These are phyloP conservation scores for Meteorus colon DNA, from an alignment of 2,888 invertebrate species.

Conservation along the genomic window DNA sequence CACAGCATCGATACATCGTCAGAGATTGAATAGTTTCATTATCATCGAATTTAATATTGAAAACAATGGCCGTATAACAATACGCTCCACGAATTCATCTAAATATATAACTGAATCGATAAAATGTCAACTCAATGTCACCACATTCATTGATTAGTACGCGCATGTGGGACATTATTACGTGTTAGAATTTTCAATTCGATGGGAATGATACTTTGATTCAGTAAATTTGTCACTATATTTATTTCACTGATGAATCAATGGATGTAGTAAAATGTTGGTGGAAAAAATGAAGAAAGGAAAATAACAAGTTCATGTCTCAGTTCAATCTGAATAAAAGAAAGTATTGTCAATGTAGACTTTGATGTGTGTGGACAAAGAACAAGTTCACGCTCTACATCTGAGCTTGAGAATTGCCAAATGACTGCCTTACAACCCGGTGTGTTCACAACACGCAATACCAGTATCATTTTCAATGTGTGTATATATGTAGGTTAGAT, in stretches of 20 bases:
- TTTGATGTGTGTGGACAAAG: neutral
- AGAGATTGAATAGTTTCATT: slow-evolving; percentile 47
- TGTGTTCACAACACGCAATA: slow-evolving; percentile 35
- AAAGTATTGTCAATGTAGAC: neutral
- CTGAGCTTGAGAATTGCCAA: slow-evolving; percentile 36
- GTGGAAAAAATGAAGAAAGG: neutral
- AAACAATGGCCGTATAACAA: neutral
- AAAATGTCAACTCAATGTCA: slow-evolving; percentile 14
- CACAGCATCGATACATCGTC: slow-evolving; percentile 68
- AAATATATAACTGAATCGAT: neutral
- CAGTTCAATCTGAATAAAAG: neutral
- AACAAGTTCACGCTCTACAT: slow-evolving; percentile 29
- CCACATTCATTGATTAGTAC: slow-evolving; percentile 13
- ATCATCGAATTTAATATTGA: neutral
- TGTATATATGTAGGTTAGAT: slow-evolving; percentile 52
- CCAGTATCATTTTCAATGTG: slow-evolving; percentile 15
- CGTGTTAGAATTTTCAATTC: neutral
- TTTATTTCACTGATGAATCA: neutral
- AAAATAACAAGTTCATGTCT: neutral
- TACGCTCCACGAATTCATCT: neutral
- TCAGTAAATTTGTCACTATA: neutral
- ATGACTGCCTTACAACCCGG: slow-evolving; percentile 41
- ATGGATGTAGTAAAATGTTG: neutral
- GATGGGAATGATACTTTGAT: neutral
- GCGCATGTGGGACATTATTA: slow-evolving; percentile 14